These are phyloP conservation scores for Sporophila hypoxantha DNA, from an alignment of 2,113 vertebrate genomes.

Conservation along the genomic window DNA sequence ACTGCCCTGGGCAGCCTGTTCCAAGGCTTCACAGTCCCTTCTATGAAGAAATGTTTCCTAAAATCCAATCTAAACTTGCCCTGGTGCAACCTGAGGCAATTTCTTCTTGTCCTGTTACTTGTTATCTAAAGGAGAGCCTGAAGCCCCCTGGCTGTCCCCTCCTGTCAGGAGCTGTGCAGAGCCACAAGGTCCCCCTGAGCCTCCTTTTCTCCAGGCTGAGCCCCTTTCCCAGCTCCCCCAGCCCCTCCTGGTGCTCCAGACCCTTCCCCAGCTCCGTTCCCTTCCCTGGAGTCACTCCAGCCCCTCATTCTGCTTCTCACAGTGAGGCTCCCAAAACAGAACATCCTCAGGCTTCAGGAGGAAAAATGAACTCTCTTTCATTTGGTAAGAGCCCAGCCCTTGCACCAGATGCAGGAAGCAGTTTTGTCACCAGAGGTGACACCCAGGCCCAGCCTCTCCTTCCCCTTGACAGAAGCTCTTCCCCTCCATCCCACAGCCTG, in stretches of 20 bases:
- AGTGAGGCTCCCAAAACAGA: not conserved
- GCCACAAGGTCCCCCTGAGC: not conserved
- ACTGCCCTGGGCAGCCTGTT: not conserved
- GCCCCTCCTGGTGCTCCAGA: not conserved
- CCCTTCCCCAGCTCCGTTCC: accelerated
- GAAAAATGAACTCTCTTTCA: not conserved
- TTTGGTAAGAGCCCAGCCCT: not conserved
- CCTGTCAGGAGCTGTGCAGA: not conserved
- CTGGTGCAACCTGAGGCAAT: not conserved
- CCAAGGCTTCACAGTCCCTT: no score
- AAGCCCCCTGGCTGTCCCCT: accelerated
- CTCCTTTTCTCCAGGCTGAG: not conserved
- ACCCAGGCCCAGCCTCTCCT: not conserved
- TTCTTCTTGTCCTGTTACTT: not conserved
- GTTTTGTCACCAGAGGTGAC: not conserved
- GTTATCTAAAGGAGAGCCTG: accelerated
- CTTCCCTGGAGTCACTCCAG: not conserved
- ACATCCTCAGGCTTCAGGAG: not conserved
- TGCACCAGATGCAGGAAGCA: not conserved
- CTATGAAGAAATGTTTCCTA: not conserved
- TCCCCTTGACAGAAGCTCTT: not conserved
- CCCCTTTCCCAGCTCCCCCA: not conserved
- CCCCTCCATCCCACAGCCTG: not conserved
- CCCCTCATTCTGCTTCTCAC: not conserved
- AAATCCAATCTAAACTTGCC: not conserved